Evolutionary conservation across 2,113 vertebrate genomes (phyloP).

Genomic region (Morone saxatilis): DNA sequence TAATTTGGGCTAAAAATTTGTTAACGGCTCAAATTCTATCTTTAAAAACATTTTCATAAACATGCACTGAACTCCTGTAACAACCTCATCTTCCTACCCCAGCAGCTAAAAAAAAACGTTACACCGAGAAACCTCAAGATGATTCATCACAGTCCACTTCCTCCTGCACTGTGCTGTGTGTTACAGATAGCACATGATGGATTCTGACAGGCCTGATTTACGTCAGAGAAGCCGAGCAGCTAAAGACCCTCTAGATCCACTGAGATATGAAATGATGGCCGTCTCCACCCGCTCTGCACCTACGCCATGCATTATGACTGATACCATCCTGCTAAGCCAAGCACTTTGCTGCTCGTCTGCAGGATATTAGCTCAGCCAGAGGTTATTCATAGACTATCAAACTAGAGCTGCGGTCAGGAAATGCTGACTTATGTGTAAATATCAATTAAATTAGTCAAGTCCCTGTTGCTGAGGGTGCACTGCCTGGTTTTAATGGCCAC

Average conservation of each 20-base stretch:
- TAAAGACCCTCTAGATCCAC: slow-evolving; percentile 65
- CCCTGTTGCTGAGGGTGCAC: slow-evolving; percentile 72
- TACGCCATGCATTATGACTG: slow-evolving; percentile 50
- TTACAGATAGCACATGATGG: slow-evolving; percentile 23
- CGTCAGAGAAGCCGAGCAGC: slow-evolving; percentile 11
- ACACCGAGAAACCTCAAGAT: background rate
- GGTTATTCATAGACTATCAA: slow-evolving; percentile 75
- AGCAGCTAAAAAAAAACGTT: background rate
- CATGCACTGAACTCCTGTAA: background rate
- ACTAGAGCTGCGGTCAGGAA: slow-evolving; percentile 70
- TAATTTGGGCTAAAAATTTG: background rate
- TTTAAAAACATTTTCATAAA: background rate
- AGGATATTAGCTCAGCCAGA: slow-evolving; percentile 68
- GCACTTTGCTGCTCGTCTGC: slow-evolving; percentile 80
- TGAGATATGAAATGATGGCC: slow-evolving; percentile 61
- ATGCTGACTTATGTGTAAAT: slow-evolving; percentile 82
- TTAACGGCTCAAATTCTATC: background rate
- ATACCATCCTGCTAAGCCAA: slow-evolving; percentile 75
- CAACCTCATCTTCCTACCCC: background rate
- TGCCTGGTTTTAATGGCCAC: slow-evolving; percentile 61
- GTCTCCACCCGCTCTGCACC: slow-evolving; percentile 43
- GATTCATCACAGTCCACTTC: slow-evolving; percentile 18
- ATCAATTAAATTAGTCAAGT: slow-evolving; percentile 78
- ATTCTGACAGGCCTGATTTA: slow-evolving; percentile 62
- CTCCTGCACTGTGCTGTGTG: slow-evolving; percentile 40